Conservation (phyloP, 2,888 invertebrate species). For the Empis stercorea region DNA sequence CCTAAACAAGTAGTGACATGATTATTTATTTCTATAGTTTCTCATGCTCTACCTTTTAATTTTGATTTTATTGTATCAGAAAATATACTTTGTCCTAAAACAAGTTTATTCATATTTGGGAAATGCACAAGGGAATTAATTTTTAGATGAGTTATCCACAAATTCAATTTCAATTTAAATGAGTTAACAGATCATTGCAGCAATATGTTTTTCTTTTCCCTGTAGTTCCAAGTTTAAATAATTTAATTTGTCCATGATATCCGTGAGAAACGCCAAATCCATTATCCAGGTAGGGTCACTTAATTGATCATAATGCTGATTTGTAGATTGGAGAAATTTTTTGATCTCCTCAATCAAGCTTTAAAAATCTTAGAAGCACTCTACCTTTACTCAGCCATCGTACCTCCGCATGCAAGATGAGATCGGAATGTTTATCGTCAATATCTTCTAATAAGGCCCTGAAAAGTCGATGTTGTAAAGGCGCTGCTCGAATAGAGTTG, state of each 20-base stretch:
- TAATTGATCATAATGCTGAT: neutral
- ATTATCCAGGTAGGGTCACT: neutral
- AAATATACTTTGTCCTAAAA: too few relatives aligned
- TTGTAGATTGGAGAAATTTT: neutral
- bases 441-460: neutral
- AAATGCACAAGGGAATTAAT: too few relatives aligned
- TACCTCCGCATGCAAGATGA: neutral
- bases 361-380: neutral
- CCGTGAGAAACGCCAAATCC: neutral
- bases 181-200: neutral
- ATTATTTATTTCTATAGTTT: too few relatives aligned
- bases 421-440: neutral
- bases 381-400: neutral
- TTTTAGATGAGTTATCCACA: too few relatives aligned
- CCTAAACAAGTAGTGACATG: too few relatives aligned
- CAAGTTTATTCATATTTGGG: too few relatives aligned
- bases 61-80: too few relatives aligned
- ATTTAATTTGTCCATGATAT: neutral
- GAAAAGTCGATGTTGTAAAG: neutral
- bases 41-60: too few relatives aligned
- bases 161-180: too few relatives aligned
- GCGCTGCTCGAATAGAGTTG: neutral
- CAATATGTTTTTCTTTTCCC: conserved; percentile 1
- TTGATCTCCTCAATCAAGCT: neutral
- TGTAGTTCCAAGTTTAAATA: neutral